phyloP scores from a whole-genome alignment of 2,797 vertebrate genomes.

The Spea hammondii region DNA sequence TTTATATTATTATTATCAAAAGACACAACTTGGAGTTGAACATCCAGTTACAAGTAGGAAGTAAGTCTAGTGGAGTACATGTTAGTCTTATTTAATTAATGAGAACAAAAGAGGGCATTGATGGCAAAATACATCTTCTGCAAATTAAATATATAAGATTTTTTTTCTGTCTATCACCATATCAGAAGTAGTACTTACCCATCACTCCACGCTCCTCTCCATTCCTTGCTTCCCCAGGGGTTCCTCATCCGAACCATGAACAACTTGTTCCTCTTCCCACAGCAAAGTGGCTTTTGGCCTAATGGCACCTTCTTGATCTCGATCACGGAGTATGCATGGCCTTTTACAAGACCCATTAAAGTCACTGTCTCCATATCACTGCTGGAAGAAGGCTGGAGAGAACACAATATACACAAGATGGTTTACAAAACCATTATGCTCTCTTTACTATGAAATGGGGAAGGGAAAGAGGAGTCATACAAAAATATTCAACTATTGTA shows the following conservation, averaged over 20 bases:
- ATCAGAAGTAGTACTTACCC: slow-evolving; percentile 65
- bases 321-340: slow-evolving; percentile 89
- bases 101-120: too few species aligned
- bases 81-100: too few species aligned
- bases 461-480: too few species aligned
- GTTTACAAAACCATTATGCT: too few species aligned
- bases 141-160: too few species aligned
- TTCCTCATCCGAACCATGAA: slow-evolving; percentile 91
- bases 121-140: too few species aligned
- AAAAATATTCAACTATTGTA: too few species aligned
- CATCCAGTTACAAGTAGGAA: too few species aligned
- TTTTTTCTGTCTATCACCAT: too few species aligned
- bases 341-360: slow-evolving; percentile 77
- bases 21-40: too few species aligned
- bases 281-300: slow-evolving; percentile 75
- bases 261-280: slow-evolving; percentile 80
- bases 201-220: slow-evolving; percentile 92
- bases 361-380: slow-evolving; percentile 71
- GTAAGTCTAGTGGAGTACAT: not conserved
- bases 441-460: too few species aligned
- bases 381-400: slow-evolving; percentile 66
- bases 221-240: slow-evolving; percentile 90
- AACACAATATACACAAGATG: not conserved
- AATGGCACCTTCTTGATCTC: slow-evolving; percentile 78
- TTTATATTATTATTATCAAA: too few species aligned